These are phyloP conservation scores for Rhyacophila evoluta DNA, from an alignment of 2,888 invertebrate species.

Conservation along the genomic window DNA sequence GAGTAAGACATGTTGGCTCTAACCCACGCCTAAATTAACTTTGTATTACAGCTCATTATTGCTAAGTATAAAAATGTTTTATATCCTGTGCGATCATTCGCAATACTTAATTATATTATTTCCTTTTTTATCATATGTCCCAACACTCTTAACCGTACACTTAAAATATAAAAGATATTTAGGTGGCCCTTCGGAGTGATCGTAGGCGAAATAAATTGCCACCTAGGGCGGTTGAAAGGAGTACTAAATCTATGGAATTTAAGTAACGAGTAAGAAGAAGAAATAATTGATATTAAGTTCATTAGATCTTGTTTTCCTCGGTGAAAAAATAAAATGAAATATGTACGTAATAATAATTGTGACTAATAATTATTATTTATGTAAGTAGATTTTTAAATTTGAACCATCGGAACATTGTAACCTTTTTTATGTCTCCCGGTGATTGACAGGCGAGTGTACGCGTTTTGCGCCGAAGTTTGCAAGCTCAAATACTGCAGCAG, in stretches of 20 bases:
- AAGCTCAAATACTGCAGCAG: too few relatives aligned
- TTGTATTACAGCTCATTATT: not conserved
- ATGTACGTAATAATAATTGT: too few relatives aligned
- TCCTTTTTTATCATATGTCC: not conserved
- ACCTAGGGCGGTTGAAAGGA: not conserved
- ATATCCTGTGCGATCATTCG: not conserved
- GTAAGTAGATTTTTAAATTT: too few relatives aligned
- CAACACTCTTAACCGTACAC: slow-evolving; percentile 1
- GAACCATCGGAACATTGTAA: too few relatives aligned
- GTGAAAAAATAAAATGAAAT: too few relatives aligned
- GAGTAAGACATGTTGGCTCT: not conserved
- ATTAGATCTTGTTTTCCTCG: too few relatives aligned
- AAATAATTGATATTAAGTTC: too few relatives aligned
- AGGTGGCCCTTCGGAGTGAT: not conserved
- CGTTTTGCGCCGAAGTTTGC: too few relatives aligned
- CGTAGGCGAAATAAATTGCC: not conserved
- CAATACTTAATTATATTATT: slow-evolving; percentile 4
- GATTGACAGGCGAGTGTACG: too few relatives aligned
- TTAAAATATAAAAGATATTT: not conserved
- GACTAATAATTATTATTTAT: too few relatives aligned
- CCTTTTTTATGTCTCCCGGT: too few relatives aligned
- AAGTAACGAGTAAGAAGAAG: too few relatives aligned
- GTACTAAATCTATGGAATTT: not conserved
- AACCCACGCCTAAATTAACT: not conserved
- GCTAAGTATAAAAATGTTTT: not conserved